Evolutionary conservation across 2,113 vertebrate genomes (phyloP).

Genomic region (Thalassarche chlororhynchos): DNA sequence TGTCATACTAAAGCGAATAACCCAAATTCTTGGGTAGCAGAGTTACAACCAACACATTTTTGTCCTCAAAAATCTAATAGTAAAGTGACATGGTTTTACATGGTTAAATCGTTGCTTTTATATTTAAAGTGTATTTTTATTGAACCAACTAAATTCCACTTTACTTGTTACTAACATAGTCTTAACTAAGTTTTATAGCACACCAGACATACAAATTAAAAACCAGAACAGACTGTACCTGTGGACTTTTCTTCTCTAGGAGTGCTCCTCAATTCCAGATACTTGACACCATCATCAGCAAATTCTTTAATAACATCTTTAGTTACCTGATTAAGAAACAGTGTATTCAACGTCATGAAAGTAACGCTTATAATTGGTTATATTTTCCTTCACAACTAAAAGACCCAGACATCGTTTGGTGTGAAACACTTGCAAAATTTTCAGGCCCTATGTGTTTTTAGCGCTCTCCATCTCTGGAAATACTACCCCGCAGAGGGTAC

Average conservation of each 20-base stretch:
- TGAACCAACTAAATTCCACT: background rate
- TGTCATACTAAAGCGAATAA: background rate
- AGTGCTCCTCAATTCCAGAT: conserved; percentile 94
- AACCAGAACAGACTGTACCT: conserved; percentile 53
- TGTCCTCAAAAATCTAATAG: background rate
- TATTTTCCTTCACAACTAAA: background rate
- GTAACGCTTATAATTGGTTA: background rate
- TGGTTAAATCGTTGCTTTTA: background rate
- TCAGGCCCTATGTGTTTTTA: background rate
- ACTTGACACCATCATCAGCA: conserved; percentile 94
- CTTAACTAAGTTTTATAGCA: background rate
- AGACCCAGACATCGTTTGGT: background rate
- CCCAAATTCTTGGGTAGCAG: background rate
- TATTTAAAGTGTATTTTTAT: background rate
- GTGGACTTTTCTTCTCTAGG: conserved; percentile 84
- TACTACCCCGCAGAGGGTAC: background rate
- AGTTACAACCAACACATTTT: background rate
- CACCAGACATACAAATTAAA: background rate
- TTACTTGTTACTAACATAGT: background rate
- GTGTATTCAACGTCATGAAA: background rate
- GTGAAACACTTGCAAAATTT: background rate
- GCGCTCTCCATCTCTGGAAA: background rate
- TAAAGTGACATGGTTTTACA: background rate
- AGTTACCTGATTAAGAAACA: conserved; percentile 82
- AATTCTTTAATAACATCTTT: conserved; percentile 95